Conservation (phyloP, 2,888 invertebrate species). For the Itoplectis maculator region DNA sequence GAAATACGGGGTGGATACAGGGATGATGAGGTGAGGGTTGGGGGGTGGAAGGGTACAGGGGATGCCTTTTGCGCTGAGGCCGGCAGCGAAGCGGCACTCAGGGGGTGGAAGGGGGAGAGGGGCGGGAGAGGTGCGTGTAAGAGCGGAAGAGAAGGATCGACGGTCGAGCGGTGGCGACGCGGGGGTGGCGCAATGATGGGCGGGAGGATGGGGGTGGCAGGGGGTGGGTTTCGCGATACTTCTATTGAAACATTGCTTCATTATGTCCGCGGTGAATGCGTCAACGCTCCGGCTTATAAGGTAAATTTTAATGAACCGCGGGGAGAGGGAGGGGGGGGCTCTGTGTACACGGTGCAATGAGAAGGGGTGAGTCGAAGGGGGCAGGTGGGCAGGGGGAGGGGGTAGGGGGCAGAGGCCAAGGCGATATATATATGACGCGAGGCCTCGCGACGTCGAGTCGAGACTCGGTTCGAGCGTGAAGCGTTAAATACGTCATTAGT, state of each 20-base stretch:
- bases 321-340: no score
- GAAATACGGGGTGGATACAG: background rate
- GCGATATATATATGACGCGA: constrained; percentile 52
- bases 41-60: constrained; percentile 27
- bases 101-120: no score
- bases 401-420: constrained; percentile 6
- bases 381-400: no score
- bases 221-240: constrained; percentile 70
- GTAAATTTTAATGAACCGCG: constrained; percentile 84
- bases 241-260: constrained; percentile 81
- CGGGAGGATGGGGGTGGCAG: no score
- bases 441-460: constrained; percentile 59
- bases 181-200: constrained; percentile 43
- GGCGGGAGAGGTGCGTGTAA: constrained; percentile 51
- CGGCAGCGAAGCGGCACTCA: constrained; percentile 25
- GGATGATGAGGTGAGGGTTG: no score
- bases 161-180: constrained; percentile 25
- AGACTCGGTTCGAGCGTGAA: constrained; percentile 71
- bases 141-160: constrained; percentile 35
- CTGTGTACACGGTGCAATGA: constrained; percentile 69
- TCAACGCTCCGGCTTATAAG: constrained; percentile 80
- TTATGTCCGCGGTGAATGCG: constrained; percentile 81
- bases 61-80: constrained; percentile 12
- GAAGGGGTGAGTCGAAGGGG: background rate
- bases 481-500: constrained; percentile 83